A percentile compares a stretch with the other conserved stretches of the same genome.
Conservation (phyloP, 2,113 vertebrate species). For the Myrmecophaga tridactyla region DNA sequence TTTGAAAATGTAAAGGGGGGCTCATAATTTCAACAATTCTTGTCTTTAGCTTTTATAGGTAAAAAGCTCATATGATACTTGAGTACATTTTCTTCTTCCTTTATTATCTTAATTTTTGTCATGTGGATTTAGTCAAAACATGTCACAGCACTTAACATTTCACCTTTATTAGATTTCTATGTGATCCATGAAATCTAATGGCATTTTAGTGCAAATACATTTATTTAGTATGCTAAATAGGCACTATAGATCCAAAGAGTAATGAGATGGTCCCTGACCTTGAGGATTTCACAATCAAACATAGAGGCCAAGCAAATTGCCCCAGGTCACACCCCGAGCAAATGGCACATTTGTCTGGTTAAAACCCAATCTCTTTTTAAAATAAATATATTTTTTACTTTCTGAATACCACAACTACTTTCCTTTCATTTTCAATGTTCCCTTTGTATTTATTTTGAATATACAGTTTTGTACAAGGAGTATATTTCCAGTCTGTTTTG, state of each 20-base stretch:
- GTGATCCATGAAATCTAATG: accelerated
- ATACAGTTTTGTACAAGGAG: too few relatives aligned
- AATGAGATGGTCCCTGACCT: accelerated
- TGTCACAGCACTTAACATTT: not conserved
- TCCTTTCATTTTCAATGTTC: not conserved
- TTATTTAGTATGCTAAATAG: too few relatives aligned
- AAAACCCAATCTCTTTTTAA: not conserved
- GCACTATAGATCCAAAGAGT: too few relatives aligned
- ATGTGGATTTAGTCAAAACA: not conserved
- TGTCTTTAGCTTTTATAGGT: not conserved
- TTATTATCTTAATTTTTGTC: not conserved
- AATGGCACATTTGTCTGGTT: not conserved
- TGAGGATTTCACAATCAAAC: accelerated
- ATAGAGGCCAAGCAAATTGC: too few relatives aligned
- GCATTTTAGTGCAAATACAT: accelerated
- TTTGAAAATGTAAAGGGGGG: not conserved
- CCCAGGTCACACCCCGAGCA: not conserved
- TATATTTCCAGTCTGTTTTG: not conserved
- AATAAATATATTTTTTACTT: not conserved
- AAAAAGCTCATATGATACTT: not conserved
- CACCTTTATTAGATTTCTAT: not conserved
- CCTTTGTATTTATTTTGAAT: not conserved
- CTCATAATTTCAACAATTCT: not conserved
- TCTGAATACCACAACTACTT: not conserved
- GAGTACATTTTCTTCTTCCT: not conserved